Percentiles rank a stretch among this genome's conserved stretches.
These are phyloP conservation scores for Helicolenus hilgendorfi DNA, from an alignment of 2,797 vertebrate species.

Conservation along the genomic window DNA sequence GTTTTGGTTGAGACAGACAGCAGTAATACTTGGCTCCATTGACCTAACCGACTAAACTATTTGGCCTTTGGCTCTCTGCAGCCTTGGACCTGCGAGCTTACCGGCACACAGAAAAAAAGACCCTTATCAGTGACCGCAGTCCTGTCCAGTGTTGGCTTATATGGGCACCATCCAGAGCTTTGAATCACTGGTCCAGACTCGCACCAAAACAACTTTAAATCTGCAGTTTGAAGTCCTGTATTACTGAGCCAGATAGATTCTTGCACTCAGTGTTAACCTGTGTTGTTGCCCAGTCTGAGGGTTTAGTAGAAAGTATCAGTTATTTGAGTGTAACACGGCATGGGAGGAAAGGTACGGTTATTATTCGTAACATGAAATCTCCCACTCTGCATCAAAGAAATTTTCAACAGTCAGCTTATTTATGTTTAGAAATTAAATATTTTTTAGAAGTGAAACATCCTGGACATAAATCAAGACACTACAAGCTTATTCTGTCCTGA, in stretches of 20 bases:
- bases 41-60: conserved; percentile 54
- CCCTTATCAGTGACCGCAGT: conserved; percentile 59
- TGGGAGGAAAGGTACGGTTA: not conserved
- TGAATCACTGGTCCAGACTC: conserved; percentile 17
- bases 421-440: not conserved
- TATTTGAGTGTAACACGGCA: not conserved
- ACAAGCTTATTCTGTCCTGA: conserved; percentile 4
- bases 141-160: conserved; percentile 43
- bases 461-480: not conserved
- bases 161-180: conserved; percentile 35
- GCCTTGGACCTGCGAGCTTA: conserved; percentile 43
- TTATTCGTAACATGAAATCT: not conserved
- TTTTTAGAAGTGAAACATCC: not conserved
- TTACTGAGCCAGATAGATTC: not conserved
- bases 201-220: conserved; percentile 29
- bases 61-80: conserved; percentile 47
- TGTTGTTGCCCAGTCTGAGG: not conserved
- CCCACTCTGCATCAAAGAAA: not conserved
- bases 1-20: not conserved
- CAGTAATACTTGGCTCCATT: conserved; percentile 51
- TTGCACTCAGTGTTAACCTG: not conserved
- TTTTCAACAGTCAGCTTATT: not conserved
- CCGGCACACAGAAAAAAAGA: conserved; percentile 23
- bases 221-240: not conserved
- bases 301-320: not conserved